phyloP scores from a whole-genome alignment of 2,113 vertebrate species.

The western clawed frog (Xenopus tropicalis) region UCB_Xtro_10.0 CM004443.2:46904501-46905000 shows the following conservation, averaged over 20 bases:
- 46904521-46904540: not conserved
- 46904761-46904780: not conserved
- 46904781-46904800: slow-evolving; percentile 1
- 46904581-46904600: slow-evolving; percentile 3
- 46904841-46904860: not conserved
- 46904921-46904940: not conserved
- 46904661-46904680: not conserved
- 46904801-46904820: not conserved
- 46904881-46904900: not conserved
- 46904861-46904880: not conserved
- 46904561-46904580: not conserved
- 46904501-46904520: too few relatives aligned
- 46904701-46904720: not conserved
- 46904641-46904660: slow-evolving; percentile 3
- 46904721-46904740: slow-evolving; percentile 12
- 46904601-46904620: slow-evolving; percentile 5
- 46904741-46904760: not conserved
- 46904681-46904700: slow-evolving; percentile 4
- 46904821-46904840: slow-evolving; percentile 3
- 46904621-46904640: not conserved
- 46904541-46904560: not conserved
- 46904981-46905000: not conserved
- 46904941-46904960: not conserved
- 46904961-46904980: not conserved
- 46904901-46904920: not conserved